phyloP scores from a whole-genome alignment of 2,113 vertebrate genomes.

The Psittacula cyanocephala region DNA sequence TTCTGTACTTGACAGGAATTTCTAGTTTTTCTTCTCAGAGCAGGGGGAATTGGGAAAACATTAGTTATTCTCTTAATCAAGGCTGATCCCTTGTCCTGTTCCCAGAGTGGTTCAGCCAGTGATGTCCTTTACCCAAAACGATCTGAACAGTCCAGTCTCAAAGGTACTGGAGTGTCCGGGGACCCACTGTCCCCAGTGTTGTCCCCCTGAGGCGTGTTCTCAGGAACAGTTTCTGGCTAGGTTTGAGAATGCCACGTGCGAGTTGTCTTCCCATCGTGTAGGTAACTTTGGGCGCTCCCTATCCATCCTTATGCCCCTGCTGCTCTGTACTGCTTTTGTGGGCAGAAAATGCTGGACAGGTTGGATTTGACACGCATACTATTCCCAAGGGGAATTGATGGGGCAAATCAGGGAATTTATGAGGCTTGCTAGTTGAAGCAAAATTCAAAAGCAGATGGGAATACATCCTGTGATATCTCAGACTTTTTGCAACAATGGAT shows the following conservation, averaged over 20 bases:
- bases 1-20: neutral
- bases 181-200: neutral
- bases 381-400: neutral
- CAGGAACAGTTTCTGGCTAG: neutral
- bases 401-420: neutral
- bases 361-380: fast-evolving
- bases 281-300: fast-evolving
- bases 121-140: neutral
- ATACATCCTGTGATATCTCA: slow-evolving; percentile 3
- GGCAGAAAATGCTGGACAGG: neutral
- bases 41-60: neutral
- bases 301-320: neutral
- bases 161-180: neutral
- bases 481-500: neutral
- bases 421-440: neutral
- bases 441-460: slow-evolving; percentile 35
- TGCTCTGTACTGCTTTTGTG: neutral
- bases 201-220: fast-evolving
- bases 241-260: neutral
- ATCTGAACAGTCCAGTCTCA: neutral
- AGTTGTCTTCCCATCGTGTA: fast-evolving
- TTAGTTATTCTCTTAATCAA: neutral
- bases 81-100: neutral
- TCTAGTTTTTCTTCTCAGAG: neutral
- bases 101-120: neutral